Evolutionary conservation across 1,140 invertebrate species (phyloP), one percentile per base, ranked within the genome.

Genomic region (Drosophila takahashii): DNA sequence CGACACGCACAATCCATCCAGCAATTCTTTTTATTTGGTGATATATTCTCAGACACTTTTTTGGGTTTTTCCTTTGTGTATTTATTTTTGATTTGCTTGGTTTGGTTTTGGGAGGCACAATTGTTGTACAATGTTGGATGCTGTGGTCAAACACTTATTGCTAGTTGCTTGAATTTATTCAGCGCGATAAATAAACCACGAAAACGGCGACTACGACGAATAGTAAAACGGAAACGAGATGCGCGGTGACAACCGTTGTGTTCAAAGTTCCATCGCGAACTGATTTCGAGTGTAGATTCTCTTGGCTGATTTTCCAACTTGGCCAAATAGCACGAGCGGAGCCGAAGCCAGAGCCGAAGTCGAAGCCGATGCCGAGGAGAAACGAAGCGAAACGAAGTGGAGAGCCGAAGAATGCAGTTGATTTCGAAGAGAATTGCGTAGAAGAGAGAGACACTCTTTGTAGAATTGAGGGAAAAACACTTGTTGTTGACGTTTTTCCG

Each of bases 231-330:
- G 81, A 85, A 85, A 89, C 76, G 67, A 56, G 26, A 73, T 48
- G 16, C 44, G 64, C 64, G 37, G 80, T 79, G 64, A 77, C 79
- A 91, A 85, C 90, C 86, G 85, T 67, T 79, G 71, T 81, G 76
- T 91, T 91, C 90, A 91, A 90, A 90, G 77, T 86, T 91, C 79
- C 90, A 90, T 86, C 83, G 86, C 80, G 86, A 91, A 91, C 80
- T 91, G 90, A 91, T 61, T 87, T 50, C 47, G 27, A 15, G 2
- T 50, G 26, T 50, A 47, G 22, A 27, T 47, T 47, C 44, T 47
- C 44, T 47, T 47, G 26, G n/a, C 15, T 51, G 48, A 51, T 51
- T 51, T 51, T 51, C 65, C 51, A 67, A 50, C 44, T 37, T 47
- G 22, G 22, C 47, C 47, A 29, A 50, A 50, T 50, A 50, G 32